Conservation (phyloP, 2,797 vertebrate genomes). For the Microctenopoma lineatum region DNA sequence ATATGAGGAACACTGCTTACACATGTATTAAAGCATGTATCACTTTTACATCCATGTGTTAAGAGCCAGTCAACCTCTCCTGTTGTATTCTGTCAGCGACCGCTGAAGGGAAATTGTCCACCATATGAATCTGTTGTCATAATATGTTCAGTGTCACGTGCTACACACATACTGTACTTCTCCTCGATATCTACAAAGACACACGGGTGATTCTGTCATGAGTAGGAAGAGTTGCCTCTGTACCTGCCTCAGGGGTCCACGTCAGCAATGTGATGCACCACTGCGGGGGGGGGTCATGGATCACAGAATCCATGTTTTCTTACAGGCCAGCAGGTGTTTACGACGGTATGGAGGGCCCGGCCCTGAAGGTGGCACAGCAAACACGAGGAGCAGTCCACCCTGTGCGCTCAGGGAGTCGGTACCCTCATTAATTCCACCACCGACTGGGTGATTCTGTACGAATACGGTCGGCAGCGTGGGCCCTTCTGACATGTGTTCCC, state of each 20-base stretch:
- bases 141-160: neutral
- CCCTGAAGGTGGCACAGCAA: slow-evolving; percentile 34
- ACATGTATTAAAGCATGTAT: slow-evolving; percentile 46
- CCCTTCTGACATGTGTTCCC: slow-evolving; percentile 27
- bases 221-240: slow-evolving; percentile 40
- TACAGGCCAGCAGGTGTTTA: slow-evolving; percentile 43
- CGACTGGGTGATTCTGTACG: slow-evolving; percentile 49
- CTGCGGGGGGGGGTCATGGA: slow-evolving; percentile 39
- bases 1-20: slow-evolving; percentile 11
- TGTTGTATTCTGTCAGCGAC: neutral
- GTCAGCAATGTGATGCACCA: slow-evolving; percentile 54
- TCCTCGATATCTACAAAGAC: slow-evolving; percentile 9
- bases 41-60: slow-evolving; percentile 44
- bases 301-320: slow-evolving; percentile 58
- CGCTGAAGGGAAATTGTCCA: neutral
- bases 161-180: neutral
- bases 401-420: slow-evolving; percentile 48
- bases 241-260: slow-evolving; percentile 51
- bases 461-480: slow-evolving; percentile 12
- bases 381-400: slow-evolving; percentile 24
- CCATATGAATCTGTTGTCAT: neutral
- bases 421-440: slow-evolving; percentile 75
- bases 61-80: slow-evolving; percentile 23
- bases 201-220: slow-evolving; percentile 24
- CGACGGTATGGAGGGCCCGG: slow-evolving; percentile 29